Evolutionary conservation across 2,113 vertebrate genomes (phyloP).

Genomic region (Antidorcas marsupialis): DNA sequence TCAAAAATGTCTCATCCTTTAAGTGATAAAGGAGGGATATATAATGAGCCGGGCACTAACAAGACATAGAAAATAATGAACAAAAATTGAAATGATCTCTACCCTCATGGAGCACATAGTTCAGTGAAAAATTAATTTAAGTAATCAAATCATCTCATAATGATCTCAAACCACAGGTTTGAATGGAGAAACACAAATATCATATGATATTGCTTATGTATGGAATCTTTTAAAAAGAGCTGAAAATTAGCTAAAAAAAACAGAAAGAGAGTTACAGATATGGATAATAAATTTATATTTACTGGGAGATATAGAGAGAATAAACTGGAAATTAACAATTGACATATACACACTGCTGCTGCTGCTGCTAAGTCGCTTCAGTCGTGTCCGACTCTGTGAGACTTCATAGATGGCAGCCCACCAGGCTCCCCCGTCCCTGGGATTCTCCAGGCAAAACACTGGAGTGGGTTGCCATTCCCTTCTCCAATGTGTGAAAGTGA

Average conservation of each 20-base stretch:
- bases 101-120: not conserved
- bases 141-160: not conserved
- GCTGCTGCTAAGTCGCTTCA: not conserved
- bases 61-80: not conserved
- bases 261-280: not conserved
- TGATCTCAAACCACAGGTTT: not conserved
- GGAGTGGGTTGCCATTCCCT: too few species aligned
- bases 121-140: not conserved
- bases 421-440: too few species aligned
- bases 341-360: not conserved
- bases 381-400: rapidly evolving
- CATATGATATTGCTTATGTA: not conserved
- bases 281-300: not conserved
- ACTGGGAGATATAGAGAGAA: not conserved
- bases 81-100: not conserved
- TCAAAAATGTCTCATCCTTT: not conserved
- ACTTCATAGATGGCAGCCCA: not conserved
- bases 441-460: not conserved
- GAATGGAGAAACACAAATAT: not conserved
- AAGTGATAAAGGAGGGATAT: not conserved
- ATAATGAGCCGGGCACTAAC: not conserved
- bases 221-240: not conserved
- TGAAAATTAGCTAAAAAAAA: not conserved
- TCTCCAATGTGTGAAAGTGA: too few species aligned
- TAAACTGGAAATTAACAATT: not conserved